Base-by-base conservation (phyloP, 1,140 invertebrate species). In the Helicoverpa armigera region DNA sequence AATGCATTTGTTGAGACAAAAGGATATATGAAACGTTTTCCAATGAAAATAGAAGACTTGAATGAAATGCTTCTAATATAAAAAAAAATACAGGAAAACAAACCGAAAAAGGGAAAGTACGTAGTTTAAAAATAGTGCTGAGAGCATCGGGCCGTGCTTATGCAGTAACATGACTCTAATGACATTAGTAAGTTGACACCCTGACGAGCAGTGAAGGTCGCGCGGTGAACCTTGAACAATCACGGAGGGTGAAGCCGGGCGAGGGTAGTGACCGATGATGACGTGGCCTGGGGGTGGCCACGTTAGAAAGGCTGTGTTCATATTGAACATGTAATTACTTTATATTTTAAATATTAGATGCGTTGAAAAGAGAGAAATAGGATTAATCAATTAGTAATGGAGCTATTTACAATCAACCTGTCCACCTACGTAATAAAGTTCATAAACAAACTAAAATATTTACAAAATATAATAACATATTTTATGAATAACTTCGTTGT, bases 171-270 rank as follows among this genome's bases (percentile, higher is more conserved):
- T 65, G 72, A 83, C 81, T 79, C 82, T 86, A 86, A 86, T 84
- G 80, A 81, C 80, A 88, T 84, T 85, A 84, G 83, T 83, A 86
- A 87, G 69, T 63, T 78, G 82, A 87, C 77, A 86, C 83, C 78
- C 58, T 81, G 82, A 85, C 70, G 83, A 82, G 72, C 67, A 29
- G 80, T 84, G 84, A 89, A 89, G 88, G 87, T 83, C 88, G 85
- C 51, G 48, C 79, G 80, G 86, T 85, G 85, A 88, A 85, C 85
- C 86, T 88, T 83, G 72, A 80, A 80, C 60, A 63, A 54, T 83
- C 69, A 81, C 72, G 65, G 31, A 65, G 58, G 75, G 43, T 63
- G 43, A 73, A 67, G 60, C 69, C n/a, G 29, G 18, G 58, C 11
- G 61, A 76, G 79, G 74, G 60, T 67, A 73, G 50, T 81, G 74